These are phyloP conservation scores for Pseudococcus longispinus DNA, from an alignment of 2,888 invertebrate genomes.

Conservation along the genomic window DNA sequence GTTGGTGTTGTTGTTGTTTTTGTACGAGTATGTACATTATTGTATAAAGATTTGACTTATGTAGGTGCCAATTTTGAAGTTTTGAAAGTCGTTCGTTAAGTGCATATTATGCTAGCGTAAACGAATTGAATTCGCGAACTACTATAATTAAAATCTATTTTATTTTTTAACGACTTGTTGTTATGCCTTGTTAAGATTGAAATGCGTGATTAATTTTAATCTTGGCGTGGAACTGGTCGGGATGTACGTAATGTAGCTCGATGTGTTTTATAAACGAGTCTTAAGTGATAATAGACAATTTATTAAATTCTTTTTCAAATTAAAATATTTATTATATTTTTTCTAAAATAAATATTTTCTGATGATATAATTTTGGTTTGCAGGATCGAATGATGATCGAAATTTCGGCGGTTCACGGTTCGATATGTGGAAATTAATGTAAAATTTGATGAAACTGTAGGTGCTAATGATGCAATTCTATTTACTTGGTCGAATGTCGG, in stretches of 20 bases:
- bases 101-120: background rate
- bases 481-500: background rate
- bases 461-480: background rate
- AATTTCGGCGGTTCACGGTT: too few relatives aligned
- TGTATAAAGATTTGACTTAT: background rate
- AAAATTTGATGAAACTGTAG: background rate
- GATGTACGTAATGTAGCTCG: background rate
- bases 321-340: background rate
- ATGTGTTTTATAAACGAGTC: background rate
- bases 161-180: slow-evolving; percentile 16
- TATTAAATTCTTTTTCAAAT: background rate
- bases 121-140: background rate
- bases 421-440: too few relatives aligned
- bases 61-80: background rate
- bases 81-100: slow-evolving; percentile 6
- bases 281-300: background rate
- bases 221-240: background rate
- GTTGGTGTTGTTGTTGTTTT: background rate
- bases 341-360: background rate
- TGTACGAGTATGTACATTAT: too few relatives aligned
- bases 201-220: background rate
- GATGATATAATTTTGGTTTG: background rate
- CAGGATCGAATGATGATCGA: background rate
- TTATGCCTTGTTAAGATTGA: slow-evolving; percentile 12
- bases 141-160: slow-evolving; percentile 20